These are phyloP conservation scores for Alsophila aescularia DNA, from an alignment of 2,888 invertebrate species.

Conservation along the genomic window DNA sequence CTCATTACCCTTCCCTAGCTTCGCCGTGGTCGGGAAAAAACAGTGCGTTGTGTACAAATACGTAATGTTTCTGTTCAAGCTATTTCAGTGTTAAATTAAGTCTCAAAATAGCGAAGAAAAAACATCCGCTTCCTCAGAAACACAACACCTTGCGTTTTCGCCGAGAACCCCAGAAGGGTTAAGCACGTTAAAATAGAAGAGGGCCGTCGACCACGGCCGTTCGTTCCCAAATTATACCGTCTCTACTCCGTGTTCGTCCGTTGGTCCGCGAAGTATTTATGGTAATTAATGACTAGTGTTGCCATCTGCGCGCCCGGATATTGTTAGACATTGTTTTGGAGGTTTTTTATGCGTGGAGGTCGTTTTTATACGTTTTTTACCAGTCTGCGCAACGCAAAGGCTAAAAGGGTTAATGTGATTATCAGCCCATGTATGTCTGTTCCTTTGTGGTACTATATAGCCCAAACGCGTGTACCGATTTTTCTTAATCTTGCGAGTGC, in stretches of 20 bases:
- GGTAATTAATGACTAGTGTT: slow-evolving; percentile 7
- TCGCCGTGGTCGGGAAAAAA: no score
- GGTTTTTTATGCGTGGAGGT: background rate
- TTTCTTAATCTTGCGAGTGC: no score
- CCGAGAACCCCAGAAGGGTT: background rate
- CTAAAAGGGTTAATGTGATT: no score
- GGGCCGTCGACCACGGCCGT: slow-evolving; percentile 6
- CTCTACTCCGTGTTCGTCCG: slow-evolving; percentile 20
- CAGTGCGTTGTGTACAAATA: no score
- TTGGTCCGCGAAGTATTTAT: slow-evolving; percentile 20
- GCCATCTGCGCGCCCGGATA: slow-evolving; percentile 24
- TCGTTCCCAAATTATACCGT: slow-evolving; percentile 13
- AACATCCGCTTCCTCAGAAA: slow-evolving; percentile 26
- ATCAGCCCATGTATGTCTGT: no score
- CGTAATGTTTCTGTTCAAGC: no score
- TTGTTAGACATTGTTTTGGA: slow-evolving; percentile 3
- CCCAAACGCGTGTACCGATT: no score
- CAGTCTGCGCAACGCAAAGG: no score
- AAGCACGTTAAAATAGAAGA: slow-evolving; percentile 7
- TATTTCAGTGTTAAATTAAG: background rate
- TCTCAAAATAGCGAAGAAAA: slow-evolving; percentile 17
- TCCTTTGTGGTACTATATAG: no score
- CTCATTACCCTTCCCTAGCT: no score
- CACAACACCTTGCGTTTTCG: slow-evolving; percentile 11
- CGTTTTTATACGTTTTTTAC: no score